Evolutionary conservation across 2,888 invertebrate species (phyloP).

Genomic region (Perizoma flavofasciatum): DNA sequence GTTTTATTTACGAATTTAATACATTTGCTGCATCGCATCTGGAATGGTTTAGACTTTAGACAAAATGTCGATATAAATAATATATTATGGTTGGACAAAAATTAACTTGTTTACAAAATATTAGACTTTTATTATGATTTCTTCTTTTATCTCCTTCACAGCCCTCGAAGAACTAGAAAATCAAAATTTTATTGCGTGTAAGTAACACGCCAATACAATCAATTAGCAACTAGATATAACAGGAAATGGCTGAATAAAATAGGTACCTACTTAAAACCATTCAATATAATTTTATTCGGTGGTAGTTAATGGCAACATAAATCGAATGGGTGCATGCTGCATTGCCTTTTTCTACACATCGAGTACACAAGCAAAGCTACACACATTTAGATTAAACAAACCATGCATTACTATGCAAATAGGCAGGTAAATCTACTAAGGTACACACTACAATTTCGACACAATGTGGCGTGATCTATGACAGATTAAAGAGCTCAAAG

Average conservation of each 20-base stretch:
- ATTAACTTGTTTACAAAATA: conserved; percentile 28
- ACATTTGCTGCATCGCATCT: conserved; percentile 42
- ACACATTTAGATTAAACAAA: conserved; percentile 10
- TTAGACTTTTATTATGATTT: conserved; percentile 1
- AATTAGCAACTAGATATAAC: too few species aligned
- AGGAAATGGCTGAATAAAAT: too few species aligned
- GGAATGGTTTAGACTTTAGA: conserved; percentile 60
- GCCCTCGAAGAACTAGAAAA: conserved; percentile 66
- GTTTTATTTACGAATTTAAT: conserved; percentile 39
- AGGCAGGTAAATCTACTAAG: not conserved
- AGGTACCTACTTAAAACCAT: not conserved
- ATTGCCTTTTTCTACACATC: conserved; percentile 11
- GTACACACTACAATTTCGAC: not conserved
- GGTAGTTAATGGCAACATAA: not conserved
- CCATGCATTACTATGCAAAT: conserved; percentile 5
- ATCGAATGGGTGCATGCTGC: not conserved
- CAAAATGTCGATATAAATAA: conserved; percentile 51
- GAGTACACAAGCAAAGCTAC: conserved; percentile 18
- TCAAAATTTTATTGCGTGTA: conserved; percentile 42
- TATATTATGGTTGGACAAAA: not conserved
- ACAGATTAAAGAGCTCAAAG: not conserved
- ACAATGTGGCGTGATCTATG: not conserved
- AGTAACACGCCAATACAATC: too few species aligned
- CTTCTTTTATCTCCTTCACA: conserved; percentile 48
- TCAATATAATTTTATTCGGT: too few species aligned